Evolutionary conservation across 2,888 invertebrate species (phyloP).

Genomic region (Pristionchus maxplancki): DNA sequence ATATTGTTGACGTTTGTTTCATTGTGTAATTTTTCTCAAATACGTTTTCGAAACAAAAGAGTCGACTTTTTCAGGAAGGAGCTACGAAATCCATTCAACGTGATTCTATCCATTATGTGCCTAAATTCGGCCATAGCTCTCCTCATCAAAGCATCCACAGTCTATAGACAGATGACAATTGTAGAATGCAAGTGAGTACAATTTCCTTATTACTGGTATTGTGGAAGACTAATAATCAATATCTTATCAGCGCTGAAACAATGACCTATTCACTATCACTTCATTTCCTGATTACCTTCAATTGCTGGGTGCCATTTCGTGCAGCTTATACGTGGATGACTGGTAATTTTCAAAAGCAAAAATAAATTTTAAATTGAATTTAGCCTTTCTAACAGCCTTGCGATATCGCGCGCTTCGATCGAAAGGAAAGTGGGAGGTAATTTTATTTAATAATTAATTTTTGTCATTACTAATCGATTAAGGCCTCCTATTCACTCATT

Average conservation of each 20-base stretch:
- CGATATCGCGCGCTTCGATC: background rate
- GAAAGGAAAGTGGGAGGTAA: background rate
- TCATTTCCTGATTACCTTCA: background rate
- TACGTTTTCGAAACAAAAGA: background rate
- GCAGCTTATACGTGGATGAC: background rate
- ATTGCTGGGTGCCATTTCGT: background rate
- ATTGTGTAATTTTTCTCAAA: background rate
- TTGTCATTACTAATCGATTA: background rate
- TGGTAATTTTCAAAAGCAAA: background rate
- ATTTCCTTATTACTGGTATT: background rate
- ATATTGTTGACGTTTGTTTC: background rate
- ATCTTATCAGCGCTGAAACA: background rate
- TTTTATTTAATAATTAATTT: background rate
- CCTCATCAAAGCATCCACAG: background rate
- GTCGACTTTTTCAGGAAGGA: background rate
- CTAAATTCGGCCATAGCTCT: background rate
- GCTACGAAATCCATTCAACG: background rate
- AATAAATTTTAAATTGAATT: background rate
- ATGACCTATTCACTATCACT: background rate
- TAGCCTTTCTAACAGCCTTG: background rate
- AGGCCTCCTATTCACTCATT: background rate
- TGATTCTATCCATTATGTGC: background rate
- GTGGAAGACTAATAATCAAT: no score
- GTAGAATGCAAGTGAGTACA: no score
- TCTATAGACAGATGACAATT: no score